phyloP scores from a whole-genome alignment of 2,113 vertebrate species.

The Scortum barcoo region DNA sequence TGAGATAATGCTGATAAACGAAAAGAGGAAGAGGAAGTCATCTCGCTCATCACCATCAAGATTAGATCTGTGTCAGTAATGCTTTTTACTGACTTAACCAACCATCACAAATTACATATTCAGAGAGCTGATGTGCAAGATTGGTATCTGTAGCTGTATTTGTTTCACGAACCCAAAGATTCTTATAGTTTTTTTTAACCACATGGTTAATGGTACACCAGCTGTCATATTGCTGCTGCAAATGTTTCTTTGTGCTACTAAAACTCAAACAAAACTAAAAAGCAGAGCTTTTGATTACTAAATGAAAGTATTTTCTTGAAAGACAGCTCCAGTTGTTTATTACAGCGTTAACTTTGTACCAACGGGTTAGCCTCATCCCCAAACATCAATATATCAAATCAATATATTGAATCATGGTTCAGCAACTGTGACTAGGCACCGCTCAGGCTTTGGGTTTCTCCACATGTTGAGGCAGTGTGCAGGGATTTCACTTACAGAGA shows the following conservation, averaged over 20 bases:
- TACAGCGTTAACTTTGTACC: too few species aligned
- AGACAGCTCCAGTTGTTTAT: too few species aligned
- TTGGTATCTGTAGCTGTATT: not conserved
- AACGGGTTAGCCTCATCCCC: too few species aligned
- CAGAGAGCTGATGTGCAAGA: not conserved
- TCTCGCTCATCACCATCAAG: not conserved
- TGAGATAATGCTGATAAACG: not conserved
- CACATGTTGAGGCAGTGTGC: too few species aligned
- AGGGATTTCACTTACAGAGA: too few species aligned
- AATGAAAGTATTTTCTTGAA: not conserved
- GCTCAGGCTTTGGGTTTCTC: too few species aligned
- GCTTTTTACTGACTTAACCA: not conserved
- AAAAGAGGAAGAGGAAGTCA: slow-evolving; percentile 4
- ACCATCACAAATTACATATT: too few species aligned
- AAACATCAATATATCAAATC: too few species aligned
- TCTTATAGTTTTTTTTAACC: not conserved
- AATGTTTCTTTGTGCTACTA: not conserved
- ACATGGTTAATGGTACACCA: not conserved
- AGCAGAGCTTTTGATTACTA: not conserved
- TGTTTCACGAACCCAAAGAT: not conserved
- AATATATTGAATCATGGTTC: too few species aligned
- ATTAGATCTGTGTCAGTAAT: not conserved
- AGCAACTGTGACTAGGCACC: too few species aligned
- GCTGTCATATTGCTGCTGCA: not conserved
- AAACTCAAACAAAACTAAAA: too few species aligned